Conservation (phyloP, 2,888 invertebrate genomes). For the Eurytoma adleriae region DNA sequence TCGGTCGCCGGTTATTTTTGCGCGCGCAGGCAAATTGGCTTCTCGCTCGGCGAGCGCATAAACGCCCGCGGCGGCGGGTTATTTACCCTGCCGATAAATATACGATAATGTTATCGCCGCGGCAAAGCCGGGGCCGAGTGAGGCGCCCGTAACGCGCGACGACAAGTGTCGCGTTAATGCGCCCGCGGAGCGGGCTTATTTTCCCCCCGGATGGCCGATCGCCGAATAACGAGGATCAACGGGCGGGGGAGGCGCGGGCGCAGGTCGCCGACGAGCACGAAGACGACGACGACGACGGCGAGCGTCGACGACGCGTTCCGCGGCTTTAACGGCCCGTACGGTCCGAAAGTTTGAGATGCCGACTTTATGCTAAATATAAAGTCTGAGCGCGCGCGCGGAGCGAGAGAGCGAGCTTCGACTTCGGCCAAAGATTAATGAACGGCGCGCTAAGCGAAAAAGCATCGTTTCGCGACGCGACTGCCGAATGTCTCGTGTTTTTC, state of each 20-base stretch:
- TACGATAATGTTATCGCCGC: conserved; percentile 68
- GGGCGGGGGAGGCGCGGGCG: conserved; percentile 43
- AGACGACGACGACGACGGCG: conserved; percentile 52
- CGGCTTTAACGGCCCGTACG: conserved; percentile 65
- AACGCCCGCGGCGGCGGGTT: conserved; percentile 57
- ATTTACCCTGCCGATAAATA: conserved; percentile 68
- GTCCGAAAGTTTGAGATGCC: conserved; percentile 63
- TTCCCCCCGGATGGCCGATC: conserved; percentile 48
- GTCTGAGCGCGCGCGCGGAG: conserved; percentile 21
- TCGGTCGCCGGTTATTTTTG: conserved; percentile 63
- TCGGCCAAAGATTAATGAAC: conserved; percentile 60
- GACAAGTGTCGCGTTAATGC: conserved; percentile 55
- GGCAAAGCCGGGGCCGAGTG: conserved; percentile 5
- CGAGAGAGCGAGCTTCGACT: conserved; percentile 42
- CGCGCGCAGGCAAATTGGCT: conserved; percentile 61
- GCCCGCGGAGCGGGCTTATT: conserved; percentile 41
- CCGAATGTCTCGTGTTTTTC: conserved; percentile 26
- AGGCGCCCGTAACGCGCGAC: conserved; percentile 5
- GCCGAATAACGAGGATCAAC: neutral
- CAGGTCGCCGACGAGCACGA: conserved; percentile 54
- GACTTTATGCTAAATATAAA: conserved; percentile 63
- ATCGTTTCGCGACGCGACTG: conserved; percentile 32
- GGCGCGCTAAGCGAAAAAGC: conserved; percentile 54
- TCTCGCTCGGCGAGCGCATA: conserved; percentile 42
- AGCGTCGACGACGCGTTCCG: conserved; percentile 62